Conservation (phyloP, 2,797 vertebrate genomes). For the Aeoliscus strigatus region DNA sequence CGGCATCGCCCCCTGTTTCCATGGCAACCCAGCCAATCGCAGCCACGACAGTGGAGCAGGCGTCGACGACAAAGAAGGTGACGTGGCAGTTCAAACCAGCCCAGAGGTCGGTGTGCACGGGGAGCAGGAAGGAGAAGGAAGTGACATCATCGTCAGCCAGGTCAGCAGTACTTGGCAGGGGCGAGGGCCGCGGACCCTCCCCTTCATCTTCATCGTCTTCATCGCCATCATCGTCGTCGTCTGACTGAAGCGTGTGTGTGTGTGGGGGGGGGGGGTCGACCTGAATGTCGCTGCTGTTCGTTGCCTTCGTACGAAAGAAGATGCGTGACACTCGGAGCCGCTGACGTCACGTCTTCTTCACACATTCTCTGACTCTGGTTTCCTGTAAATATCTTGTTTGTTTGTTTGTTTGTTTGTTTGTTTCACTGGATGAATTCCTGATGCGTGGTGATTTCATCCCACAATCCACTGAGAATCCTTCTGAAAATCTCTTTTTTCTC, state of each 20-base stretch:
- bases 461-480: too few species aligned
- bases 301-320: too few species aligned
- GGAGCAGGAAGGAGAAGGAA: slow-evolving; percentile 66
- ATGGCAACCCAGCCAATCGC: slow-evolving; percentile 20
- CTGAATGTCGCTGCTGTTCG: too few species aligned
- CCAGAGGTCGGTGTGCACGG: slow-evolving; percentile 70
- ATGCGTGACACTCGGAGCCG: too few species aligned
- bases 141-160: slow-evolving; percentile 29
- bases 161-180: slow-evolving; percentile 29
- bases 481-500: too few species aligned
- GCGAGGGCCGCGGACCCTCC: slow-evolving; percentile 27
- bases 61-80: slow-evolving; percentile 54
- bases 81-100: slow-evolving; percentile 73
- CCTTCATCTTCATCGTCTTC: slow-evolving; percentile 62
- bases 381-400: too few species aligned
- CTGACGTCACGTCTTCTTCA: too few species aligned
- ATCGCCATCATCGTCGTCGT: slow-evolving; percentile 59
- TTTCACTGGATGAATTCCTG: too few species aligned
- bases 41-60: neutral
- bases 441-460: too few species aligned
- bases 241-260: slow-evolving; percentile 57
- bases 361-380: too few species aligned
- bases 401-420: too few species aligned
- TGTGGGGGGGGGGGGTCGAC: too few species aligned
- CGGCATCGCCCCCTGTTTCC: slow-evolving; percentile 14